Percentiles rank a stretch among this genome's conserved stretches.
Evolutionary conservation across 2,113 vertebrate species (phyloP).

Genomic region (Podarcis muralis): DNA sequence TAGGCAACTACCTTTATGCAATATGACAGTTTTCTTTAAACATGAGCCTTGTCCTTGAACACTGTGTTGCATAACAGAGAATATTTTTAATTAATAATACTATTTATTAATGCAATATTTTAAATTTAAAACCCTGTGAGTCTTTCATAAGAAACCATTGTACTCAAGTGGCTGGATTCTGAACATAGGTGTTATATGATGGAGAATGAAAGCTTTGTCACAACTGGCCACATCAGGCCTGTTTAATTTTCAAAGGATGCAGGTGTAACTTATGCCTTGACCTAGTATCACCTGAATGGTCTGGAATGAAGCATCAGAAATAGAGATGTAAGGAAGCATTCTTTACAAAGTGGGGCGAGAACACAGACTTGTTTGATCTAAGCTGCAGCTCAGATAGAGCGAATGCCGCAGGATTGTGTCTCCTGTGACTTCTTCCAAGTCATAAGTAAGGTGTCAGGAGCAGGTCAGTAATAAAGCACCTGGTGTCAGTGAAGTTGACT

Average conservation of each 20-base stretch:
- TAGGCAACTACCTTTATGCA: background rate
- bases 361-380: background rate
- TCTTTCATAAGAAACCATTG: background rate
- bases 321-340: background rate
- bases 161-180: background rate
- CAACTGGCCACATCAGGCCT: background rate
- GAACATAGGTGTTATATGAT: background rate
- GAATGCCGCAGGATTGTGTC: background rate
- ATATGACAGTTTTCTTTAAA: background rate
- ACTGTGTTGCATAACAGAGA: background rate
- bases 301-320: background rate
- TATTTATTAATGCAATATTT: background rate
- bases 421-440: background rate
- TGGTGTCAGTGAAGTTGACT: too few relatives aligned
- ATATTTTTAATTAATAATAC: background rate
- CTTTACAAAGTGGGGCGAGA: background rate
- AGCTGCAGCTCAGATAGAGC: background rate
- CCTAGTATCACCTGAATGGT: background rate
- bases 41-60: background rate
- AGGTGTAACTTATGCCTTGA: background rate
- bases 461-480: too few relatives aligned
- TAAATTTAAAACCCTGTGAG: background rate
- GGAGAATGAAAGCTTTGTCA: constrained; percentile 7
- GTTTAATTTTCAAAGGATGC: background rate
- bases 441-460: too few relatives aligned